These are phyloP conservation scores for Malurus alboscapulatus DNA, from an alignment of 2,113 vertebrate genomes.

Conservation along the genomic window DNA sequence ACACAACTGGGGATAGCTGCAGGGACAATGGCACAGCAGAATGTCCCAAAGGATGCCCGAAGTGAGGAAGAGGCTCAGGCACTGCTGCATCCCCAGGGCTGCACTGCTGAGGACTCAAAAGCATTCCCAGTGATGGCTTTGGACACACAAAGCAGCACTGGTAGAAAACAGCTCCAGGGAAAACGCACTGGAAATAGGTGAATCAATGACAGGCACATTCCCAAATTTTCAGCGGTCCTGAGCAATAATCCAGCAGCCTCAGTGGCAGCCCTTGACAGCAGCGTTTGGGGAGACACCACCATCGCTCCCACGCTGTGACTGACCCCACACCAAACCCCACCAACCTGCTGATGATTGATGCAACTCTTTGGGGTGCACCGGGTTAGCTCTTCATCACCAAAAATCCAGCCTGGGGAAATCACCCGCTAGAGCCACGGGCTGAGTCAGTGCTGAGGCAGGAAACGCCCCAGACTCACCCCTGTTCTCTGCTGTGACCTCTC, in stretches of 20 bases:
- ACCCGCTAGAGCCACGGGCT: background rate
- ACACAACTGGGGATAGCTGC: background rate
- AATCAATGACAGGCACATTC: background rate
- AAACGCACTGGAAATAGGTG: background rate
- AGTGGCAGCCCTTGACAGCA: background rate
- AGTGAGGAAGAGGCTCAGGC: accelerated
- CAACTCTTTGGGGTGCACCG: accelerated
- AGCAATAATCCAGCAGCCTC: background rate
- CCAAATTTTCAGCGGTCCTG: background rate
- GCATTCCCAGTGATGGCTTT: background rate
- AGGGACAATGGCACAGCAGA: background rate
- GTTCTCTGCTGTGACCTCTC: background rate
- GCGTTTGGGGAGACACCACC: background rate
- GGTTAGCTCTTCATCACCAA: background rate
- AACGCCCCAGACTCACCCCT: background rate
- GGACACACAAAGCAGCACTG: background rate
- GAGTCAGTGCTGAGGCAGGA: background rate
- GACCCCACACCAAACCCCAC: accelerated
- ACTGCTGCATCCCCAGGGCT: background rate
- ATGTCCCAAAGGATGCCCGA: background rate
- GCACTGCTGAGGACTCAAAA: accelerated
- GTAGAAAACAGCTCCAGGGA: background rate
- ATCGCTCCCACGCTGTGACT: background rate
- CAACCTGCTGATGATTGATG: background rate
- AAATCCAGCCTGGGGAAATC: background rate